A percentile compares a stretch with the other conserved stretches of the same genome.
These are phyloP conservation scores for Garrulus glandarius DNA, from an alignment of 2,797 vertebrate genomes.

Conservation along the genomic window DNA sequence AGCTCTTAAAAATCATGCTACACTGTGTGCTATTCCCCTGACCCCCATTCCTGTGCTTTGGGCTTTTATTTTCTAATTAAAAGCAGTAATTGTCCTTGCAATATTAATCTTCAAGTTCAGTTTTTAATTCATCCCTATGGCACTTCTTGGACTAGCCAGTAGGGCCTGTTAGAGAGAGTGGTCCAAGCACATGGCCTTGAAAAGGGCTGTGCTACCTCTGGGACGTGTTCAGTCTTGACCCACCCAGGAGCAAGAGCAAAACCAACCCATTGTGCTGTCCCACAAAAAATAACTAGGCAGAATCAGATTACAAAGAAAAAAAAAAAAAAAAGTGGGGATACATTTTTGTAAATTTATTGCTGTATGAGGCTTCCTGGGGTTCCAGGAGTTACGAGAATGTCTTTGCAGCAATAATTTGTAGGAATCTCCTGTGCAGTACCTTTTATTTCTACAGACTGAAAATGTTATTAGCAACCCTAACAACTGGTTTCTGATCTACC, in stretches of 20 bases:
- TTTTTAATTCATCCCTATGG: constrained; percentile 33
- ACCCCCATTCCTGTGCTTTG: constrained; percentile 27
- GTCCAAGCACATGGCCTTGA: neutral
- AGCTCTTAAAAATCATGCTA: constrained; percentile 4
- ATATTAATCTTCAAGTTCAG: constrained; percentile 43
- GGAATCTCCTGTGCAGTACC: neutral
- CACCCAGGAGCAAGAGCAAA: constrained; percentile 46
- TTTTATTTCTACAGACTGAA: neutral
- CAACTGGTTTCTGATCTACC: neutral
- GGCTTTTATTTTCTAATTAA: constrained; percentile 64
- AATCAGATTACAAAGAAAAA: neutral
- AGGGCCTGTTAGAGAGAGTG: constrained; percentile 2
- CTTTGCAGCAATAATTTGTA: neutral
- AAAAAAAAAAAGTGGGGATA: neutral
- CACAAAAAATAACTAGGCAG: neutral
- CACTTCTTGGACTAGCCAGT: constrained; percentile 33
- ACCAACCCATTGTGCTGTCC: neutral
- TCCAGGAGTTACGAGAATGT: neutral
- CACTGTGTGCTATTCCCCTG: neutral
- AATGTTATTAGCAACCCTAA: neutral
- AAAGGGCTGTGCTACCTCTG: neutral
- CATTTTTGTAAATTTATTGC: neutral
- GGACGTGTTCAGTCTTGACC: constrained; percentile 8
- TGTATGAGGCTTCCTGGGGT: neutral
- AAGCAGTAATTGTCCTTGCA: constrained; percentile 58